These are phyloP conservation scores for Squalus acanthias DNA, from an alignment of 2,797 vertebrate species.

Conservation along the genomic window DNA sequence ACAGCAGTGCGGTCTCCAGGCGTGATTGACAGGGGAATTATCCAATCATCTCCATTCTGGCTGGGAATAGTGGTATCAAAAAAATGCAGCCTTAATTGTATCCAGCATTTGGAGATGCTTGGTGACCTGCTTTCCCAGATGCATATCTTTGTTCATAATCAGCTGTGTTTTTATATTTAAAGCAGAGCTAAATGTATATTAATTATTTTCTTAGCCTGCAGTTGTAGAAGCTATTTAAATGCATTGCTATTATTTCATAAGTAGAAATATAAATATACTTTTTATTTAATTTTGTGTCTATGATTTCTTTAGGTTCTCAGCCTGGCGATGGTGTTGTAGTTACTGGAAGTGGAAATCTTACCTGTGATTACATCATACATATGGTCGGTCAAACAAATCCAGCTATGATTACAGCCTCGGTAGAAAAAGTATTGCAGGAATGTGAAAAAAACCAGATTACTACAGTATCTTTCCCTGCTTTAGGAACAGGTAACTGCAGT, in stretches of 20 bases:
- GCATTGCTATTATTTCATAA: background rate
- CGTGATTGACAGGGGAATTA: background rate
- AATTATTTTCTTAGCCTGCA: background rate
- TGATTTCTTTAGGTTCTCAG: constrained; percentile 44
- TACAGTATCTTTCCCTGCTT: constrained; percentile 53
- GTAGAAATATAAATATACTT: background rate
- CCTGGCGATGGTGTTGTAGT: constrained; percentile 44
- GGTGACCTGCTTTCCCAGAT: no score
- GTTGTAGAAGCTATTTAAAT: background rate
- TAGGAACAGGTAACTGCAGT: constrained; percentile 50
- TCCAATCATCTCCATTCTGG: no score
- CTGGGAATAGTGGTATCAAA: background rate
- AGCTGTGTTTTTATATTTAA: background rate
- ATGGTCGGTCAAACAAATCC: constrained; percentile 48
- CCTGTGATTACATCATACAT: constrained; percentile 53
- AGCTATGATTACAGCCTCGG: constrained; percentile 39
- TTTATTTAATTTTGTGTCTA: background rate
- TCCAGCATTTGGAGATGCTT: background rate
- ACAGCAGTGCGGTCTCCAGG: background rate
- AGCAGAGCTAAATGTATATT: no score
- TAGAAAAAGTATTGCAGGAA: constrained; percentile 49
- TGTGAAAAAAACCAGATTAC: constrained; percentile 52
- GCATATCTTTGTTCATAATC: background rate
- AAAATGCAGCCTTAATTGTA: background rate
- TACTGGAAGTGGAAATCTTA: constrained; percentile 49